These are phyloP conservation scores for Elephas maximus DNA, from an alignment of 2,113 vertebrate genomes.

Conservation along the genomic window DNA sequence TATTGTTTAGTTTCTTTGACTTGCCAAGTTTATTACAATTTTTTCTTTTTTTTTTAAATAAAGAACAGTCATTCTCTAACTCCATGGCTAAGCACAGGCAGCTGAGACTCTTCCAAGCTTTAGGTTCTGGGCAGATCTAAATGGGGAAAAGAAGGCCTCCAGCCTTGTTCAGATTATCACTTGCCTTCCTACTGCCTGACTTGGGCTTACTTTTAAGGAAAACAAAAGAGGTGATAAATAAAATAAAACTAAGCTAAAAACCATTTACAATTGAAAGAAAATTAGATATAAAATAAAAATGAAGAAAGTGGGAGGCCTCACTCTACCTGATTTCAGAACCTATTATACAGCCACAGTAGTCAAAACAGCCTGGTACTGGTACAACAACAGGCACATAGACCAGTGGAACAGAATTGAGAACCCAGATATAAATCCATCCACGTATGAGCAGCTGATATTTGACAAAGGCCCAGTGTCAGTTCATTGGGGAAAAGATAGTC, in stretches of 20 bases:
- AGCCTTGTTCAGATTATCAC: not conserved
- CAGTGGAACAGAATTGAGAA: no score
- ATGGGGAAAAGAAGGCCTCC: not conserved
- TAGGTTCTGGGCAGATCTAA: not conserved
- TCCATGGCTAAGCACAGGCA: not conserved
- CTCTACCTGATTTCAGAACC: no score
- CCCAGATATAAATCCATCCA: no score
- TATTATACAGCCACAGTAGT: no score
- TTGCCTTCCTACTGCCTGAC: not conserved
- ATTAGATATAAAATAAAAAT: not conserved
- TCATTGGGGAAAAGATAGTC: no score
- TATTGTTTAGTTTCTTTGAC: not conserved
- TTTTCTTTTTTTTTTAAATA: not conserved
- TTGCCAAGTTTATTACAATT: not conserved
- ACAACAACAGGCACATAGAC: no score
- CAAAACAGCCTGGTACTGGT: no score
- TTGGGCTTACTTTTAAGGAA: not conserved
- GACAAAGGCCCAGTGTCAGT: no score
- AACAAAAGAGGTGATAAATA: not conserved
- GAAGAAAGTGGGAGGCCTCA: not conserved
- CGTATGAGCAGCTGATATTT: no score
- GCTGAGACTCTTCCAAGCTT: not conserved
- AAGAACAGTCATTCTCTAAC: not conserved
- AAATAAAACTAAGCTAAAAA: not conserved
- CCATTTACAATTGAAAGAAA: conserved; percentile 51